Percentiles rank a stretch among this genome's conserved stretches.
These are phyloP conservation scores for Tympanuchus pallidicinctus DNA, from an alignment of 2,113 vertebrate species.

Conservation along the genomic window DNA sequence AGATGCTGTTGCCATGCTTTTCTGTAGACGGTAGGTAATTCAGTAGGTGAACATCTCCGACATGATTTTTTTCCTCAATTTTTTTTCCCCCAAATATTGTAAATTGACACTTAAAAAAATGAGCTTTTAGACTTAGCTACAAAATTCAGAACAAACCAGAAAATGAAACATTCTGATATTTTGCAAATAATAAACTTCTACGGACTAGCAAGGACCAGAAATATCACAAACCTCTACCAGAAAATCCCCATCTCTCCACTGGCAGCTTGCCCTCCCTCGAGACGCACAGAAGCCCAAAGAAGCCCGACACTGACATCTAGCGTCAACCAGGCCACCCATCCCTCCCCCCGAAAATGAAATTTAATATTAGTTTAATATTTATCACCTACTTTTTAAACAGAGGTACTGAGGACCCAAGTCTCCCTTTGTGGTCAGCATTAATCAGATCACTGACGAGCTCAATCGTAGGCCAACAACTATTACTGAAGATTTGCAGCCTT, in stretches of 20 bases:
- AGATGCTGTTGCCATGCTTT: background rate
- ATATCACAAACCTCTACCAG: no score
- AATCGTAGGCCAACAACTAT: background rate
- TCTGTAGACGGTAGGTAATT: background rate
- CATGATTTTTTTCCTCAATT: background rate
- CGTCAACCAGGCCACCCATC: background rate
- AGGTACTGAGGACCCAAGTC: background rate
- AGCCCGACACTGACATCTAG: constrained; percentile 40
- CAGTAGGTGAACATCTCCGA: background rate
- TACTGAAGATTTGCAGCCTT: no score
- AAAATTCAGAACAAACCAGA: rapidly evolving
- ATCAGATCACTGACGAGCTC: background rate
- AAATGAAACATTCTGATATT: rapidly evolving
- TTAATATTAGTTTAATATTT: background rate
- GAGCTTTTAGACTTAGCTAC: rapidly evolving
- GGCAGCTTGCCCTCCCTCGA: rapidly evolving
- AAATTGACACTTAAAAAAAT: background rate
- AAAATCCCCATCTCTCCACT: rapidly evolving
- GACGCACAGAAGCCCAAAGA: background rate
- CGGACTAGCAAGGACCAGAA: rapidly evolving
- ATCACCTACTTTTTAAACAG: background rate
- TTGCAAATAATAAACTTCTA: rapidly evolving
- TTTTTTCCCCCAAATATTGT: background rate
- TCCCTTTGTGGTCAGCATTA: background rate
- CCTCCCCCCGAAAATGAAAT: background rate